Evolutionary conservation across 2,888 invertebrate genomes (phyloP), one percentile per base, ranked within the genome.

Genomic region (Eupithecia exiguata): DNA sequence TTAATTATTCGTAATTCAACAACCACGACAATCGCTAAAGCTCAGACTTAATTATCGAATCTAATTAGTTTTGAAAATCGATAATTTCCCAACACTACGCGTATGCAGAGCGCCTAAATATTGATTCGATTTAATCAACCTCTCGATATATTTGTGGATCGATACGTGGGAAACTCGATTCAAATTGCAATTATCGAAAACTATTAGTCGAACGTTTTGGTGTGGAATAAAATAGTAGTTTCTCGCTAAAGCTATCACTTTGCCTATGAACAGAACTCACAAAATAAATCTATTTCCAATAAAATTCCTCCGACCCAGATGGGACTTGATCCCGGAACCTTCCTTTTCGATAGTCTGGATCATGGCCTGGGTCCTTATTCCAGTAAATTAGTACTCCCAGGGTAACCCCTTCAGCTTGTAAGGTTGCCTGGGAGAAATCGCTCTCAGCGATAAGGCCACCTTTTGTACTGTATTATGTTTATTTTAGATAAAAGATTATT

Each of bases 101-200:
- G 71, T 43, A 72, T 74, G 74, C 49, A 63, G 74, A 69, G 14
- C 78, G 80, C 83, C 86, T 86, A 86, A 87, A 88, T 87, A 87
- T 87, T 86, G 84, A 87, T 86, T 85, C 85, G 82, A 88, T 87
- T n/a, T 87, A 87, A 89, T 87, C 83, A 86, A 83, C 81, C 77
- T 78, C 82, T 82, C 84, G 84, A 88, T 87, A 86, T 84, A 87
- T 89, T 85, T 84, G 85, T 81, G 82, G 76, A 86, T 84, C 84
- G 83, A 83, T 84, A 61, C 86, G 86, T 85, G 86, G 84, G 87
- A 87, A 87, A 86, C 84, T 86, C 86, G 82, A 88, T 89, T 86
- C 80, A 81, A 82, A 84, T 84, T 81, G 85, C 84, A 84, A 86
- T 86, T 86, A 89, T 88, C 86, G 86, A 84, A 89, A 88, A 86